Evolutionary conservation across 2,888 invertebrate genomes (phyloP), one percentile per base, ranked within the genome.

Genomic region (Panzeria rudis): DNA sequence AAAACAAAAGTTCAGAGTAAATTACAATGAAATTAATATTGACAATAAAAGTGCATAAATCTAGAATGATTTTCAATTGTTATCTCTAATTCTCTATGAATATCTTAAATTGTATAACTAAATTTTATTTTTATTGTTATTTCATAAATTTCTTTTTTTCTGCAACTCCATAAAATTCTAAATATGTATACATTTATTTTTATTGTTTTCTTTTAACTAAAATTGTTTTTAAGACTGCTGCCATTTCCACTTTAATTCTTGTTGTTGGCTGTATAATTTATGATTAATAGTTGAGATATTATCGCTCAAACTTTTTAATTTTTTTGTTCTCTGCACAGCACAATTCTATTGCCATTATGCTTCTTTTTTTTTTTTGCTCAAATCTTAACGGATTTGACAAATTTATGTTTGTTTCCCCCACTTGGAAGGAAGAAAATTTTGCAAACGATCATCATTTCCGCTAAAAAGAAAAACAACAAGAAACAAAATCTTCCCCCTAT

Each of bases 401-500:
- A 91, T 90, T 91, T 91, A 90, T 90, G 89, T 89, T 88, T 87
- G 73, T 87, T 90, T 91, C 89, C 88, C 54, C 75, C 73, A 69
- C 61, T 38, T 82, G 29, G 56, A 66, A 64, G 52, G 68, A 69
- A 75, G 59, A 52, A 84, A 78, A 80, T 78, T 84, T 82, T 83
- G 68, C 87, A 87, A 87, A 89, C 89, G 91, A 91, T 91, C 91
- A 89, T 89, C 90, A 88, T 89, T 90, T 91, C 91, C 91, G 90
- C 84, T 87, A 17, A 81, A 87, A 88, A 87, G 80, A 87, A 83
- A 88, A 77, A 76, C 76, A 76, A 69, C 54, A 61, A 73, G 23
- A 73, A 71, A 77, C 72, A 78, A 69, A 73, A 75, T 76, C 77
- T 69, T 78, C 62, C 83, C 77, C 86, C 66, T 59, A 69, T 59